Evolutionary conservation across 2,888 invertebrate genomes (phyloP), one percentile per base, ranked within the genome.

Genomic region (Danaus chrysippus): DNA sequence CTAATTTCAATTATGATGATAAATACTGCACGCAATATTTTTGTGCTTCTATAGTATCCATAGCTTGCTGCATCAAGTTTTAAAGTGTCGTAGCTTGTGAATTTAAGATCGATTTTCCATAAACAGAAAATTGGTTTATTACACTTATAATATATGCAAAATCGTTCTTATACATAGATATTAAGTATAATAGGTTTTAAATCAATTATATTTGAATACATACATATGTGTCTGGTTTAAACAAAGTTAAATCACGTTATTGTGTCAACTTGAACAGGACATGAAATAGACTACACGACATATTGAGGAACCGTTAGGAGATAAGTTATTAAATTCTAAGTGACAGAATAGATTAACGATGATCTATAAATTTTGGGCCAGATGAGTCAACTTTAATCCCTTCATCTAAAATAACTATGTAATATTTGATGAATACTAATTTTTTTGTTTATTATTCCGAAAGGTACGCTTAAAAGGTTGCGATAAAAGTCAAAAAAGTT

Each of bases 51-150:
- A 83, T 88, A 87, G 87, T 82, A 83, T 88, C 91, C 84, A 81
- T 82, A 84, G 90, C 89, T 90, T 91, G 91, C 91, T 91, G 91
- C 91, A 91, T 90, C 91, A 89, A 88, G 84, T 76, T 84, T 80
- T 81, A 70, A 72, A 69, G 71, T 72, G 58, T 49, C 59, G 67
- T 66, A 65, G 65, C 61, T 58, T 61, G 55, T 56, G 59, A 56
- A 42, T 59, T 59, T 68, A 68, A 76, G 71, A 76, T 72, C 77
- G 75, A 77, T 81, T 75, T 79, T 75, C 77, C 78, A 76, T 73
- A 19, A 10, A 42, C 23, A 34, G 23, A 34, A 34, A 34, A 63
- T 54, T n/a, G 23, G n/a, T 12, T 10, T 34, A 41, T 43, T 53
- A 52, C 12, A 23, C 17, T n/a, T 55, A 44, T n/a, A 55, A 46